A percentile compares a stretch with the other conserved stretches of the same genome.
phyloP scores from a whole-genome alignment of 2,113 vertebrate species.

The Sceloporus tristichus region DNA sequence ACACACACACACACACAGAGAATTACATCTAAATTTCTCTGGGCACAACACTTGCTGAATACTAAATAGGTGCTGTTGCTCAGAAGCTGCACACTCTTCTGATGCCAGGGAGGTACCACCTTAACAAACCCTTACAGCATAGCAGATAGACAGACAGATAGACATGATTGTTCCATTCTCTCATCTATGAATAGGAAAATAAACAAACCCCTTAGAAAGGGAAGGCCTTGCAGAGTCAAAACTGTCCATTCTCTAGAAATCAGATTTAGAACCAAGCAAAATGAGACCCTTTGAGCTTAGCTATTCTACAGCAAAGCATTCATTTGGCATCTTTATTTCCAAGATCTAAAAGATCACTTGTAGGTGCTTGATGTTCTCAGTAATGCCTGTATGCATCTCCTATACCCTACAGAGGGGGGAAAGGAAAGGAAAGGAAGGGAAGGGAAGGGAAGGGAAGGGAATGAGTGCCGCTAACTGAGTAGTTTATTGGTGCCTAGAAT shows the following conservation, averaged over 20 bases:
- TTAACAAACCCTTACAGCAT: not conserved
- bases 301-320: not conserved
- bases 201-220: not conserved
- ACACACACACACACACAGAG: slow-evolving; percentile 49
- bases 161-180: not conserved
- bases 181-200: not conserved
- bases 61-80: slow-evolving; percentile 72
- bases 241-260: not conserved
- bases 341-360: not conserved
- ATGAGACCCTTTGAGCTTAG: not conserved
- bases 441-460: too few species aligned
- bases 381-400: not conserved
- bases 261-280: not conserved
- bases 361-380: not conserved
- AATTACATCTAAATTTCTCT: slow-evolving; percentile 84
- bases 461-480: not conserved
- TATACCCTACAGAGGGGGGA: too few species aligned
- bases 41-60: slow-evolving; percentile 77
- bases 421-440: not conserved
- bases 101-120: slow-evolving; percentile 3
- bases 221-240: not conserved
- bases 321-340: not conserved
- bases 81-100: slow-evolving; percentile 46
- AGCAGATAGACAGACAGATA: not conserved
- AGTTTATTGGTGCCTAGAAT: not conserved